Base-by-base conservation (phyloP, 92 coral and sea anemone genomes). In the Palythoa caribaeorum region DNA sequence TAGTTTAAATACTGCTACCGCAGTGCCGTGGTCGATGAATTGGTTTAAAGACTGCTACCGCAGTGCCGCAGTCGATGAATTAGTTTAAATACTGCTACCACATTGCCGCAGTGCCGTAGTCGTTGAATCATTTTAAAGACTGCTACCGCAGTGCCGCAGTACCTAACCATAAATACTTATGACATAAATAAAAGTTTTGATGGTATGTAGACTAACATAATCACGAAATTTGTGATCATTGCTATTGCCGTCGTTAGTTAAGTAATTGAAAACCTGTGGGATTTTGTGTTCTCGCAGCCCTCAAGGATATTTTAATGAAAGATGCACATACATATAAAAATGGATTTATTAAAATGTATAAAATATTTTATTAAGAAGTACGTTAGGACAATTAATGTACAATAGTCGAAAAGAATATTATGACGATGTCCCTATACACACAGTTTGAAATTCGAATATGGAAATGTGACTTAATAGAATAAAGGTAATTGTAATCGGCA, bases 361-460 rank as follows among this genome's bases (percentile, higher is more conserved):
- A 66, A 66, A 66, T 66, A 66, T 66, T 66, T 66, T 66, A 66
- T 66, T 66, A 66, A 66, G 72, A 66, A 66, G 72, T 66, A 66
- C 62, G 37, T 28, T 28, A 66, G 37, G 72, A 66, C 72, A 66
- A 66, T 17, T 66, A n/a, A 66, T 66, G 38, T 66, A 66, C 16
- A 66, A 66, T 66, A 66, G 72, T 66, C 35, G 72, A 66, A 16
- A 66, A 66, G 16, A 66, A 66, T n/a, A 66, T n/a, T 28, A 66
- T 28, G 72, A 66, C 37, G 38, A 66, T 66, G 37, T 66, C 37
- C 35, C 72, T 66, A 66, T 66, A 66, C 36, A 66, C 72, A 66
- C 62, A 55, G 37, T 66, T 66, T 66, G 72, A 66, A 11, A 66
- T 66, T 66, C 72, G 36, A 66, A 66, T 66, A 20, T 66, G 72